phyloP scores from a whole-genome alignment of 2,888 invertebrate species.

The Leptopterna dolabrata region DNA sequence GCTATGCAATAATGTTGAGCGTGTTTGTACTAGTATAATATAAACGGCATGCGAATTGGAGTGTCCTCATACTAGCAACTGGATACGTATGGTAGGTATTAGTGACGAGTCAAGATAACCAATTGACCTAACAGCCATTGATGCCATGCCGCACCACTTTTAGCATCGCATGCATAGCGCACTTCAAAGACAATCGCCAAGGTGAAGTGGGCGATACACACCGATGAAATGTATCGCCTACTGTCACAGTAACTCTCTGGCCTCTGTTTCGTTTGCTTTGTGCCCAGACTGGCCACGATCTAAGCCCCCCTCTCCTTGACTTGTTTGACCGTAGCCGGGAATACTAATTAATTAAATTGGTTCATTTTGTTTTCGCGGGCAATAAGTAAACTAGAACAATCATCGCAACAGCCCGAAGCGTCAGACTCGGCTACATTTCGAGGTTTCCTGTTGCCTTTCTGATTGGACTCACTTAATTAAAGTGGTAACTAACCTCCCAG shows the following conservation, averaged over 20 bases:
- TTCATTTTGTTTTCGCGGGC: not conserved
- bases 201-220: not conserved
- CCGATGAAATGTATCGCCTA: not conserved
- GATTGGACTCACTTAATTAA: not conserved
- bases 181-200: not conserved
- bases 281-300: not conserved
- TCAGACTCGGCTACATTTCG: not conserved
- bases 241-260: not conserved
- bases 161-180: not conserved
- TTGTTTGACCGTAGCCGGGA: not conserved
- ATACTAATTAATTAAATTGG: slow-evolving; percentile 3
- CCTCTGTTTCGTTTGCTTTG: not conserved
- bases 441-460: not conserved
- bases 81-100: too few relatives aligned
- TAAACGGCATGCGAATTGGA: too few relatives aligned
- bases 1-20: too few relatives aligned
- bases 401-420: not conserved
- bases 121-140: too few relatives aligned
- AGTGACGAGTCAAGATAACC: too few relatives aligned
- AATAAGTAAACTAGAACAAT: not conserved
- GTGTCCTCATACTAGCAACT: too few relatives aligned
- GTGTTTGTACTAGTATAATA: too few relatives aligned
- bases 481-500: not conserved
- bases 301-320: not conserved
- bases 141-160: not conserved